Evolutionary conservation across 2,797 vertebrate species (phyloP), one percentile per base, ranked within the genome.

Genomic region (Trematocara caparti): DNA sequence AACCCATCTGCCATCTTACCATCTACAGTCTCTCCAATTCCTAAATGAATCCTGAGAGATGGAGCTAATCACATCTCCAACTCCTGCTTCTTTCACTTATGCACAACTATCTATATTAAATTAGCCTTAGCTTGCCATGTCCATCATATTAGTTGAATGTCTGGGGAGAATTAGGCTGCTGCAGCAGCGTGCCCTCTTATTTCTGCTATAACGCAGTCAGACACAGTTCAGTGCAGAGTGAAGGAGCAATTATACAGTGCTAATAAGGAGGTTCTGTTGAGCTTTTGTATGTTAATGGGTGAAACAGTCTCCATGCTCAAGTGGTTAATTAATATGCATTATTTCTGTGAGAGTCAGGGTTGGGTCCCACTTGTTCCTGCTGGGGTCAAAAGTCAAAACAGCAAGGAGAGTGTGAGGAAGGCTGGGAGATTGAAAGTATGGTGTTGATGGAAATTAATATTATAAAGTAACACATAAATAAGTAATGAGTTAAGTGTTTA

Each of bases 291-390:
- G 71, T 75, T 89, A 88, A 82, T 72, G 73, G 4, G 0, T 69
- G 66, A 69, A 50, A 48, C 8, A 5, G 8, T 62, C 50, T 82
- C n/a, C 11, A 73, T 21, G n/a, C 50, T 73, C 50, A 53, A 77
- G 80, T 73, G 78, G 13, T 50, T 62, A 24, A 69, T 88, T 85
- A 84, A 86, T 87, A 92, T 86, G 76, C 73, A 85, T 81, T 14
- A 4, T 75, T 74, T 78, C 48, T 30, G 14, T 17, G 8, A 59
- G 78, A 86, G 76, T 51, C 66, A 36, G 36, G 78, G 17, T 19
- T 17, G 4, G 50, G 43, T 82, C 80, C 47, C 50, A 19, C 7
- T 17, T 43, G 72, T 69, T 17, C 34, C n/a, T 24, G 77, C 9
- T 19, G 32, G 66, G 82, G 83, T 88, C 78, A 89, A 73, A 92